Evolutionary conservation across 2,113 vertebrate genomes (phyloP).

Genomic region (Lucifuga dentata): DNA sequence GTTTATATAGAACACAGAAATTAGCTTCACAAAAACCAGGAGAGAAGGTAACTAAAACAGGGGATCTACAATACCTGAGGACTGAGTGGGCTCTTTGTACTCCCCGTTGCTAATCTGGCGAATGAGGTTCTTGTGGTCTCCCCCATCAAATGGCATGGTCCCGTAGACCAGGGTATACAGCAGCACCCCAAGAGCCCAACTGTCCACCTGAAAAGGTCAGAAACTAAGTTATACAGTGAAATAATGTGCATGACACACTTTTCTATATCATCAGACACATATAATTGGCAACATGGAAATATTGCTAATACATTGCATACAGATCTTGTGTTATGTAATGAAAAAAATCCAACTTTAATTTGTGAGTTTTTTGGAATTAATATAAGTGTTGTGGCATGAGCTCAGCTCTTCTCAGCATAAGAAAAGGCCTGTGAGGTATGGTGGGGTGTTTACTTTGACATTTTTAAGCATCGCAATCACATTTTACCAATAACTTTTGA

Average conservation of each 20-base stretch:
- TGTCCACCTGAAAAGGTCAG: slow-evolving; percentile 89
- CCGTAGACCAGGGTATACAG: slow-evolving; percentile 98
- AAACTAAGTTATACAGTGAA: not conserved
- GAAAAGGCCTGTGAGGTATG: slow-evolving; percentile 15
- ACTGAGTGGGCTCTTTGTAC: slow-evolving; percentile 97
- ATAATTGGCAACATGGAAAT: too few species aligned
- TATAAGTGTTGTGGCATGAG: slow-evolving; percentile 45
- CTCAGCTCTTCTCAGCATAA: slow-evolving; percentile 29
- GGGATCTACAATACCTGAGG: slow-evolving; percentile 88
- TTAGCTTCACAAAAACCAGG: slow-evolving; percentile 1
- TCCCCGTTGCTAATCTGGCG: slow-evolving; percentile 99
- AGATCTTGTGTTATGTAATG: slow-evolving; percentile 11
- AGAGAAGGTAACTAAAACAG: not conserved
- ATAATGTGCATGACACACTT: not conserved
- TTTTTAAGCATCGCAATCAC: slow-evolving; percentile 10
- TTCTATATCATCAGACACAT: too few species aligned
- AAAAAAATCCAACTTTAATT: slow-evolving; percentile 29
- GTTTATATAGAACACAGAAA: not conserved
- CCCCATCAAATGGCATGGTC: slow-evolving; percentile 98
- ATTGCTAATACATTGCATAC: too few species aligned
- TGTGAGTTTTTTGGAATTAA: slow-evolving; percentile 41
- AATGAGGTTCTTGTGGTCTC: slow-evolving; percentile 98
- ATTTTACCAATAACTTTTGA: slow-evolving; percentile 7
- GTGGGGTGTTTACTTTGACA: slow-evolving; percentile 24
- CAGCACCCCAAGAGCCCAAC: slow-evolving; percentile 98